phyloP scores from a whole-genome alignment of 37 sponge, comb jelly and placozoan species.

The Ephydatia muelleri region DNA sequence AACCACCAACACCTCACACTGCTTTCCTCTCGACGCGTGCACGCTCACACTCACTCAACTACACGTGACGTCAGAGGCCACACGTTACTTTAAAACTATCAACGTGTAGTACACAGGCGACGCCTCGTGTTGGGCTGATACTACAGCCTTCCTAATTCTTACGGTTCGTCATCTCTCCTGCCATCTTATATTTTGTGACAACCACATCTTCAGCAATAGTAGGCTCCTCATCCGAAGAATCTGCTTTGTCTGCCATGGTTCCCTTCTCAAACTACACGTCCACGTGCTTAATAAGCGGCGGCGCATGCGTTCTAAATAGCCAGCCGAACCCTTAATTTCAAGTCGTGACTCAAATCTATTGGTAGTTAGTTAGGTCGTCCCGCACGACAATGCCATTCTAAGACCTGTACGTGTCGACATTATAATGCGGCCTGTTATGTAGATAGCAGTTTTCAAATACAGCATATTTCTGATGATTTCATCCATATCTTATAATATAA shows the following conservation, averaged over 20 bases:
- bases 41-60: too few species aligned
- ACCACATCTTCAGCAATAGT: conserved; percentile 92
- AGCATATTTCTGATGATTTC: too few species aligned
- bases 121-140: background rate
- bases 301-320: too few species aligned
- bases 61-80: background rate
- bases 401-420: too few species aligned
- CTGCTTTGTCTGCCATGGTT: conserved; percentile 60
- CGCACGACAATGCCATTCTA: too few species aligned
- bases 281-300: background rate
- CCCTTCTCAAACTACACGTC: background rate
- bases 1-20: background rate
- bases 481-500: too few species aligned
- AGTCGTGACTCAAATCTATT: too few species aligned
- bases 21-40: conserved; percentile 38
- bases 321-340: too few species aligned
- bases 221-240: conserved; percentile 77
- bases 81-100: background rate
- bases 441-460: too few species aligned
- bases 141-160: conserved; percentile 11
- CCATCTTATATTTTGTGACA: conserved; percentile 99
- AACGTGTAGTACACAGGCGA: background rate
- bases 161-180: conserved; percentile 98
- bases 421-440: too few species aligned
- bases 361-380: too few species aligned